Conservation (phyloP, 2,797 vertebrate species). For the Eleutherodactylus coqui region DNA sequence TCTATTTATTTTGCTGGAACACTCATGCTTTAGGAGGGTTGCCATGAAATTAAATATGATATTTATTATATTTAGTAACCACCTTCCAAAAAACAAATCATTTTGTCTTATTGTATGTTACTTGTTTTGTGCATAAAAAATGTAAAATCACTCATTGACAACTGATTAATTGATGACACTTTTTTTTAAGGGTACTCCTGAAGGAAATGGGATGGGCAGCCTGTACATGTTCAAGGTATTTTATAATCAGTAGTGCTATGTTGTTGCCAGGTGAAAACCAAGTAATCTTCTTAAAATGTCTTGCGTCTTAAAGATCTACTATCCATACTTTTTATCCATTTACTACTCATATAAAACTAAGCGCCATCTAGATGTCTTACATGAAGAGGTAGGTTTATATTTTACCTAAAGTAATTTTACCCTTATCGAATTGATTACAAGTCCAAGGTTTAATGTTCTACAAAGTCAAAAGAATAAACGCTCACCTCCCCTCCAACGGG, state of each 20-base stretch:
- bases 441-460: too few relatives aligned
- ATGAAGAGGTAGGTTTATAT: too few relatives aligned
- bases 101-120: neutral
- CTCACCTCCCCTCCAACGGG: too few relatives aligned
- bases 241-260: neutral
- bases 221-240: conserved; percentile 98
- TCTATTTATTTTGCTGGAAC: too few relatives aligned
- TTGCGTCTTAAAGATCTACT: neutral
- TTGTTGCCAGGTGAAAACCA: neutral
- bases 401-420: too few relatives aligned
- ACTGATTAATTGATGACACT: neutral
- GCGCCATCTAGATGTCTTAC: neutral
- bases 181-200: conserved; percentile 81
- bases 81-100: neutral
- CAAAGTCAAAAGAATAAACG: too few relatives aligned
- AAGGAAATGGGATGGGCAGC: conserved; percentile 95
- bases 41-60: neutral
- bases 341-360: neutral
- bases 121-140: neutral
- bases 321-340: neutral
- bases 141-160: neutral
- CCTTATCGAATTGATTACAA: too few relatives aligned
- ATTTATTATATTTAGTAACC: neutral
- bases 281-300: neutral
- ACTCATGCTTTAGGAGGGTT: neutral